phyloP scores from a whole-genome alignment of 2,113 vertebrate genomes.

The Silurus glanis region DNA sequence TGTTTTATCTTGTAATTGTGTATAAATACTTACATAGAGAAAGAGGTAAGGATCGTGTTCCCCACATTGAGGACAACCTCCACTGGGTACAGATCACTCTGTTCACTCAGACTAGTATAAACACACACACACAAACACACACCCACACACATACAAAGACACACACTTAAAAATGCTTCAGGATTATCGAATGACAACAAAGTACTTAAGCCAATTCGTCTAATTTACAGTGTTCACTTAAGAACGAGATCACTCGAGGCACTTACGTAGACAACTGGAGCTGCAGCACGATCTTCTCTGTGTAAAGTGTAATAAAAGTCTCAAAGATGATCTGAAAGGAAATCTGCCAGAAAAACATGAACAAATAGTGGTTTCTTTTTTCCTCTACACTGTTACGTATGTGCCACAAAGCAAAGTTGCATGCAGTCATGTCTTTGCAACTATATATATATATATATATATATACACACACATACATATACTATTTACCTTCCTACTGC shows the following conservation, averaged over 20 bases:
- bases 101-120: constrained; percentile 80
- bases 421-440: no score
- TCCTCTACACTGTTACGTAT: not conserved
- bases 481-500: constrained; percentile 73
- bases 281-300: constrained; percentile 68
- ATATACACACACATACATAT: no score
- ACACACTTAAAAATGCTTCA: not conserved
- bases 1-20: not conserved
- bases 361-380: not conserved
- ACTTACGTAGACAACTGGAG: constrained; percentile 90
- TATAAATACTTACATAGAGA: constrained; percentile 75
- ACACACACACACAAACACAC: constrained; percentile 8
- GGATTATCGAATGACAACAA: not conserved
- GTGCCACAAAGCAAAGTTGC: not conserved
- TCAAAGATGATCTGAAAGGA: constrained; percentile 79
- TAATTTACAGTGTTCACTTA: not conserved
- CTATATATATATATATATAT: no score
- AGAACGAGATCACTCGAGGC: not conserved
- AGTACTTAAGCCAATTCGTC: not conserved
- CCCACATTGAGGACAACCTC: constrained; percentile 77
- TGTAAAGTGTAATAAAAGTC: constrained; percentile 79
- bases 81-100: constrained; percentile 76
- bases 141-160: not conserved
- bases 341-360: constrained; percentile 65
- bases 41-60: constrained; percentile 76